A percentile compares a stretch with the other conserved stretches of the same genome.
phyloP scores from a whole-genome alignment of 2,888 invertebrate species.

The Epistrophella euchroma region DNA sequence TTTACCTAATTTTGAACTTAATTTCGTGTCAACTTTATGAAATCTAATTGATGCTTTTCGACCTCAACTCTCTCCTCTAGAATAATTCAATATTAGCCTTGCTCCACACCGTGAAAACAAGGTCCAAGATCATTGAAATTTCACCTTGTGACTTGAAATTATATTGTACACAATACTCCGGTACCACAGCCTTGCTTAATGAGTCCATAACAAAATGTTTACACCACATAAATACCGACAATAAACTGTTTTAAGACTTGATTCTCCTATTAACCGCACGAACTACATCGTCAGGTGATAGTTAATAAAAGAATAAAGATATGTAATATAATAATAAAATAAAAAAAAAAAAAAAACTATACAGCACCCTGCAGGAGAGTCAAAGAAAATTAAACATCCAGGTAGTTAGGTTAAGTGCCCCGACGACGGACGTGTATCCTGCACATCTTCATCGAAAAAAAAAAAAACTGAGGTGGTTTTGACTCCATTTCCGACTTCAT shows the following conservation, averaged over 20 bases:
- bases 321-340: constrained; percentile 10
- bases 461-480: neutral
- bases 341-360: neutral
- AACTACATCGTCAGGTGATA: constrained; percentile 50
- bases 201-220: constrained; percentile 13
- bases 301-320: constrained; percentile 52
- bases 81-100: no score
- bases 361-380: constrained; percentile 1
- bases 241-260: constrained; percentile 63
- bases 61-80: no score
- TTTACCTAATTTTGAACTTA: no score
- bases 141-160: neutral
- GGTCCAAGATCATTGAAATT: no score
- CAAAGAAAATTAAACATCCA: constrained; percentile 68
- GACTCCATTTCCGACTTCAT: neutral
- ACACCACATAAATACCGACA: constrained; percentile 51
- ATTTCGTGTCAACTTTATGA: no score
- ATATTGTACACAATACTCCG: neutral
- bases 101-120: no score
- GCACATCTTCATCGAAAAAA: constrained; percentile 51
- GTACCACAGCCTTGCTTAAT: constrained; percentile 1
- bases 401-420: constrained; percentile 72
- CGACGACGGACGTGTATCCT: constrained; percentile 42
- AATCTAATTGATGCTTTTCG: no score
- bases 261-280: constrained; percentile 10